A percentile compares a stretch with the other conserved stretches of the same genome.
phyloP scores from a whole-genome alignment of 2,888 invertebrate genomes.

The Mellilla xanthometata region DNA sequence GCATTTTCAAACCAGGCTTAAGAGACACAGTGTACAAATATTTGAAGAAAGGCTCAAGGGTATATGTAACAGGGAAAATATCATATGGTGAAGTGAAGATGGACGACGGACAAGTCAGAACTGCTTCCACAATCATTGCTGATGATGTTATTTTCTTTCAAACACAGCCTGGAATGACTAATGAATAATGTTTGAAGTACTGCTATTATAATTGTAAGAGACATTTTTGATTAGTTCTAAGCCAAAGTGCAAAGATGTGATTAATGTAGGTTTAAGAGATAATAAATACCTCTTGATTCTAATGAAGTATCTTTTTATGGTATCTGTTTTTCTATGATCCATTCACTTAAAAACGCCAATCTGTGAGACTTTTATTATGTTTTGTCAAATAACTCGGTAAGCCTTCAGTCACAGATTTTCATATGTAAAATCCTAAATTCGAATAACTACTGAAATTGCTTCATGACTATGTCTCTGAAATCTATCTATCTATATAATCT shows the following conservation, averaged over 20 bases:
- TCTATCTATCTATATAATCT: too few relatives aligned
- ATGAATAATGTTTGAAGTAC: neutral
- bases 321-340: too few relatives aligned
- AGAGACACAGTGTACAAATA: slow-evolving; percentile 90
- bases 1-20: slow-evolving; percentile 92
- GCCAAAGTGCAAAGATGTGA: slow-evolving; percentile 18
- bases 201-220: slow-evolving; percentile 2
- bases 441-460: too few relatives aligned
- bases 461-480: too few relatives aligned
- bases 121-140: slow-evolving; percentile 91
- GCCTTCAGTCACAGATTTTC: too few relatives aligned
- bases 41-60: slow-evolving; percentile 92
- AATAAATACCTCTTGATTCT: slow-evolving; percentile 5
- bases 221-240: slow-evolving; percentile 38
- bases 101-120: slow-evolving; percentile 86
- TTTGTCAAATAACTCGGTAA: too few relatives aligned
- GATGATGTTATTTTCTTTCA: slow-evolving; percentile 94
- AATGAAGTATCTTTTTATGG: too few relatives aligned
- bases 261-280: slow-evolving; percentile 8
- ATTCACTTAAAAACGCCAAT: too few relatives aligned
- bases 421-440: too few relatives aligned
- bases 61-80: slow-evolving; percentile 91
- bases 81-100: slow-evolving; percentile 93
- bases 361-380: too few relatives aligned
- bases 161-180: slow-evolving; percentile 41